Percentiles rank a stretch among this genome's conserved stretches.
Conservation (phyloP, 2,888 invertebrate species). For the Drosophila neonasuta region DNA sequence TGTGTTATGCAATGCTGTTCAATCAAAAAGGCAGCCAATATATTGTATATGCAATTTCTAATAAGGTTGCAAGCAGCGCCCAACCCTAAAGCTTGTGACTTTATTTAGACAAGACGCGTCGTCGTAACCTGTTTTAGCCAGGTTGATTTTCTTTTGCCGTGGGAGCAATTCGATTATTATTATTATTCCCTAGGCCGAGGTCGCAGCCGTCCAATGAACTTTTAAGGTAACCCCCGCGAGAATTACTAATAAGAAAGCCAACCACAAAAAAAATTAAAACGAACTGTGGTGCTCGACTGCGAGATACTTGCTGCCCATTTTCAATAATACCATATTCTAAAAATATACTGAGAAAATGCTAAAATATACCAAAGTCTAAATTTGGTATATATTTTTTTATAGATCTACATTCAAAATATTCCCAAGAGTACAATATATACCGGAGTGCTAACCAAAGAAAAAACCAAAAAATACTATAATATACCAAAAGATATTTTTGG, state of each 20-base stretch:
- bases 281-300: too few relatives aligned
- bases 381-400: too few relatives aligned
- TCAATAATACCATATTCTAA: too few relatives aligned
- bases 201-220: conserved; percentile 41
- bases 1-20: conserved; percentile 58
- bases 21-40: conserved; percentile 61
- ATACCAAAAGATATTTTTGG: too few relatives aligned
- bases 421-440: too few relatives aligned
- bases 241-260: conserved; percentile 24
- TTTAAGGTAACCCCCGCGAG: conserved; percentile 40
- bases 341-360: too few relatives aligned
- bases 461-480: too few relatives aligned
- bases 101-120: conserved; percentile 50
- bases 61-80: conserved; percentile 45
- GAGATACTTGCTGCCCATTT: too few relatives aligned
- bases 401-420: too few relatives aligned
- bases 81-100: conserved; percentile 49
- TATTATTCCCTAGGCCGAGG: conserved; percentile 2
- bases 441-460: too few relatives aligned
- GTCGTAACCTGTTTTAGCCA: conserved; percentile 32
- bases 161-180: conserved; percentile 24
- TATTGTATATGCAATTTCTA: conserved; percentile 40
- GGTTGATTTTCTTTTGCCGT: background rate
- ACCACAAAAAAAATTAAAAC: conserved; percentile 5
- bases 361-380: too few relatives aligned